Evolutionary conservation across 2,888 invertebrate genomes (phyloP), one percentile per base, ranked within the genome.

Genomic region (Poecilobothrus nobilitatus): DNA sequence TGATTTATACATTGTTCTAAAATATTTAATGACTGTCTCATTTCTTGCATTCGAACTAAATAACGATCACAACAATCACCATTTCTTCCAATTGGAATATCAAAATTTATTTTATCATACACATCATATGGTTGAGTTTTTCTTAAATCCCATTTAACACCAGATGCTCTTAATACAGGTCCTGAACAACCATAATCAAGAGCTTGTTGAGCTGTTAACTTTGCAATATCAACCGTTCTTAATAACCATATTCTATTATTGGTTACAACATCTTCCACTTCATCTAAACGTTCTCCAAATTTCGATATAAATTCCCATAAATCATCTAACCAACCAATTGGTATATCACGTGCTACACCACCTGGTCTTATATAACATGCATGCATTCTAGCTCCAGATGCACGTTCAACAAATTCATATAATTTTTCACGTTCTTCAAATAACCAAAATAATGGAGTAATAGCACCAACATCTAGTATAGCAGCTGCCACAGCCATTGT

Each of bases 371-470:
- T 84, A 77, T 94, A 95, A 5, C 88, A 89, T 66, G 91, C 88
- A 78, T 95, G 94, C 84, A 95, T 87, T 63, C 95, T 85, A 66
- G 92, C 89, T 0, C 95, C 95, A 65, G 89, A 91, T 1, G 89
- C 88, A 71, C 94, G 84, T 78, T 95, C 95, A 76, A 89, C 92
- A 73, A 93, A 86, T 79, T 95, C 95, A 81, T 91, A 89, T 71
- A 94, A 80, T 82, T 94, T 94, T 81, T 94, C 94, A 66, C 93
- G 84, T 80, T 93, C 95, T 81, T 95, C 94, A 79, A 93, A 94
- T 77, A 93, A 84, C 94, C 94, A 95, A 80, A 95, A 94, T 76
- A 94, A 89, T 0, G 95, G 95, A 1, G 94, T 93, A 73, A 95
- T 89, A 6, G 90, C 94, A 27, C 95, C 95, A 27, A 91, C 86